Evolutionary conservation across 1,140 invertebrate genomes (phyloP).

Genomic region (Hyles euphorbiae): DNA sequence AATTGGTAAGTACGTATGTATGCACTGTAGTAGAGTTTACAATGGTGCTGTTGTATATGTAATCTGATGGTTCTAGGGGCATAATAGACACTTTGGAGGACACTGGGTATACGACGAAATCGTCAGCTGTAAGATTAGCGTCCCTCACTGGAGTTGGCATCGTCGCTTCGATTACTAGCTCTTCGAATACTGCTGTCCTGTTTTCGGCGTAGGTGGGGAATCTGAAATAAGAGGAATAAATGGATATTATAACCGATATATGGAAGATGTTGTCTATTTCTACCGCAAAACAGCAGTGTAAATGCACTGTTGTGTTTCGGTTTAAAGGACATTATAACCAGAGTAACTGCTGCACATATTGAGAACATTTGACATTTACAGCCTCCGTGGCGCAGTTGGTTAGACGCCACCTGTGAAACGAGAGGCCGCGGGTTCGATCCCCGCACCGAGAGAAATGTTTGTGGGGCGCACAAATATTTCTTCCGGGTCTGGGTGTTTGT

Average conservation of each 20-base stretch:
- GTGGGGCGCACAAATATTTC: too few species aligned
- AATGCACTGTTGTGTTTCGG: too few species aligned
- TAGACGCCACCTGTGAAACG: too few species aligned
- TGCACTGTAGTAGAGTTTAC: constrained; percentile 19
- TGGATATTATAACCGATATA: background rate
- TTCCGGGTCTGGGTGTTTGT: too few species aligned
- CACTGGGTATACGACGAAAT: constrained; percentile 49
- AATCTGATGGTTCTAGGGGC: constrained; percentile 47
- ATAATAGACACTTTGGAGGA: constrained; percentile 47
- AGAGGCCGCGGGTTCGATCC: too few species aligned
- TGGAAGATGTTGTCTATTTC: background rate
- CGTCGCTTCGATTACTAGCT: constrained; percentile 41
- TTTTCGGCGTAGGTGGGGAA: constrained; percentile 38
- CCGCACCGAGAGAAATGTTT: too few species aligned
- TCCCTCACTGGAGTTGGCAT: constrained; percentile 37
- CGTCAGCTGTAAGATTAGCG: constrained; percentile 26
- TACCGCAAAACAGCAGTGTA: too few species aligned
- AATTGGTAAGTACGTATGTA: constrained; percentile 27
- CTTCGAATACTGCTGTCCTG: constrained; percentile 45
- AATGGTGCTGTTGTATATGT: constrained; percentile 22
- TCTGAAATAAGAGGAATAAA: constrained; percentile 28
- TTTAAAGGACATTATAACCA: too few species aligned
- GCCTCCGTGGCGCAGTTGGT: too few species aligned
- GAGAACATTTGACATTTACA: too few species aligned
- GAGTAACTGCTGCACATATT: too few species aligned